Evolutionary conservation across 2,113 vertebrate species (phyloP).

Genomic region (Brienomyrus brachyistius): DNA sequence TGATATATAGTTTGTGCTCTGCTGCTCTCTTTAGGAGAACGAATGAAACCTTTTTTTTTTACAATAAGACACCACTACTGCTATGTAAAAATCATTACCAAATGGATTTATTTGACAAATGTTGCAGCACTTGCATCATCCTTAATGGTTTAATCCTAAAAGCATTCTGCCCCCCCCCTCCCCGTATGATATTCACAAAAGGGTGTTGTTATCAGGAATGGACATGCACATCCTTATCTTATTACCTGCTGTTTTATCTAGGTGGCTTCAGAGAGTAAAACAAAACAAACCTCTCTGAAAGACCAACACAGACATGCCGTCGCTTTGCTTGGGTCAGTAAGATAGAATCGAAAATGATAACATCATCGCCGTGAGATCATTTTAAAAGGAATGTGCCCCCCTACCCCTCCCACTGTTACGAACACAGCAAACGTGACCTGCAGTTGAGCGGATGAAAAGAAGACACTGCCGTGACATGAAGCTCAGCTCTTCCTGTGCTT

Average conservation of each 20-base stretch:
- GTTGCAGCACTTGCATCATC: not conserved
- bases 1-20: not conserved
- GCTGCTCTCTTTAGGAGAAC: not conserved
- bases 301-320: slow-evolving; percentile 45
- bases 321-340: slow-evolving; percentile 47
- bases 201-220: slow-evolving; percentile 40
- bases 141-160: not conserved
- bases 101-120: not conserved
- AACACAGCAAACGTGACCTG: slow-evolving; percentile 24
- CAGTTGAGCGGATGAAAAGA: slow-evolving; percentile 9
- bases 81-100: not conserved
- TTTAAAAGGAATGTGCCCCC: slow-evolving; percentile 34
- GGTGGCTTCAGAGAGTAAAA: slow-evolving; percentile 16
- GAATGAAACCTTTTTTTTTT: not conserved
- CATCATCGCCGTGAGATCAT: slow-evolving; percentile 33
- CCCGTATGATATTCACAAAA: slow-evolving; percentile 13
- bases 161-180: not conserved
- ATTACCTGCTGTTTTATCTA: not conserved
- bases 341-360: slow-evolving; percentile 47
- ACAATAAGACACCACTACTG: not conserved
- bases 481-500: not conserved
- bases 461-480: not conserved
- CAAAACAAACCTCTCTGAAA: slow-evolving; percentile 38
- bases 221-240: slow-evolving; percentile 53
- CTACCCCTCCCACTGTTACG: slow-evolving; percentile 1